phyloP scores from a whole-genome alignment of 2,888 invertebrate species.

The Drosophila pseudotakahashii region DNA sequence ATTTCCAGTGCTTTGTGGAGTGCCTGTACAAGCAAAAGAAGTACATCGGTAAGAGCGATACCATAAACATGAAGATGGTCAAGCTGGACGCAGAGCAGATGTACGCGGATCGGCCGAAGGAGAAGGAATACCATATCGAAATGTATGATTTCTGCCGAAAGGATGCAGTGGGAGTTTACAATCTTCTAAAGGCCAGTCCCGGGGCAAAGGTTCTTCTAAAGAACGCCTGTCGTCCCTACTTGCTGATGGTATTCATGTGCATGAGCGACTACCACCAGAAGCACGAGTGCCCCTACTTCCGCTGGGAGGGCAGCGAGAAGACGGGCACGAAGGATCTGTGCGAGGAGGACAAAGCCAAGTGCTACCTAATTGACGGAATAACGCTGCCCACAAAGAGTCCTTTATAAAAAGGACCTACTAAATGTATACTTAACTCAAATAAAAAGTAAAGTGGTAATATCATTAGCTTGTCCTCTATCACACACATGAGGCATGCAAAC shows the following conservation, averaged over 20 bases:
- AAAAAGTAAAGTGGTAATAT: neutral
- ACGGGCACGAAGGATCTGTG: slow-evolving; percentile 37
- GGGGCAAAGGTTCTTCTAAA: slow-evolving; percentile 47
- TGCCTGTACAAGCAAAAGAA: slow-evolving; percentile 71
- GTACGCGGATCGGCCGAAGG: slow-evolving; percentile 60
- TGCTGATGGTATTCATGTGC: slow-evolving; percentile 64
- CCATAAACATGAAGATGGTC: slow-evolving; percentile 75
- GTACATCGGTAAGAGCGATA: slow-evolving; percentile 70
- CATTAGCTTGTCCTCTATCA: no score
- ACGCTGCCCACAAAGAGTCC: slow-evolving; percentile 9
- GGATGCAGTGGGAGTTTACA: slow-evolving; percentile 43
- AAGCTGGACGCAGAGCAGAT: slow-evolving; percentile 62
- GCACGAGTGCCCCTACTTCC: slow-evolving; percentile 68
- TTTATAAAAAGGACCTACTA: neutral
- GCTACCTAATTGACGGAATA: slow-evolving; percentile 67
- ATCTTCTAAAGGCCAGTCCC: slow-evolving; percentile 52
- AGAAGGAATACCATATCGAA: slow-evolving; percentile 60
- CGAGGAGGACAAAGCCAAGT: slow-evolving; percentile 46
- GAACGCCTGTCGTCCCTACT: slow-evolving; percentile 64
- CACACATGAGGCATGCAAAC: neutral
- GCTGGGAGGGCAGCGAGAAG: slow-evolving; percentile 53
- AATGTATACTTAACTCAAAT: neutral
- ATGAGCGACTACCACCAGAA: slow-evolving; percentile 61
- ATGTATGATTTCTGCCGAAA: slow-evolving; percentile 64
- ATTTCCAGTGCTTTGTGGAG: slow-evolving; percentile 64